A percentile compares a stretch with the other conserved stretches of the same genome.
phyloP scores from a whole-genome alignment of 1,140 invertebrate species.

The Lethocerus indicus region DNA sequence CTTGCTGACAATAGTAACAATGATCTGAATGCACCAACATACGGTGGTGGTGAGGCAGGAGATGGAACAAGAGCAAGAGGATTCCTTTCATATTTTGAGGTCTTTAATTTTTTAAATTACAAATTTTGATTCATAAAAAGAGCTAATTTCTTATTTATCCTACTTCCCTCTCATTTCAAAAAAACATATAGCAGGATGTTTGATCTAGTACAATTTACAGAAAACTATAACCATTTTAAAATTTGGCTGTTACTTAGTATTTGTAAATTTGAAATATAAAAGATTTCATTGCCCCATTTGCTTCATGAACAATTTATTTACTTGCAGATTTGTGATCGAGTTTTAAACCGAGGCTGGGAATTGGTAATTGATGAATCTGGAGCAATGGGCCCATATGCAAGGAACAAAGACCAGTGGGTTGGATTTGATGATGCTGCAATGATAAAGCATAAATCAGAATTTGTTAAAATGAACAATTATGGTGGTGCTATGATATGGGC shows the following conservation, averaged over 20 bases:
- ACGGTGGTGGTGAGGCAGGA: conserved; percentile 59
- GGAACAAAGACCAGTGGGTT: conserved; percentile 59
- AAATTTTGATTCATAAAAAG: neutral
- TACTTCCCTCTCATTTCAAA: too few relatives aligned
- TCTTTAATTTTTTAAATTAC: neutral
- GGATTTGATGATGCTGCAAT: conserved; percentile 59
- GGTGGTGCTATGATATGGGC: conserved; percentile 71
- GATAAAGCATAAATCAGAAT: conserved; percentile 34
- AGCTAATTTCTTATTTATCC: too few relatives aligned
- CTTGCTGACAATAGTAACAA: conserved; percentile 41
- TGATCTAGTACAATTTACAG: too few relatives aligned
- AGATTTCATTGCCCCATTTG: too few relatives aligned
- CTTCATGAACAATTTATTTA: too few relatives aligned
- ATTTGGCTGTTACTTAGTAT: too few relatives aligned
- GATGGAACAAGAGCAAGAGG: conserved; percentile 61
- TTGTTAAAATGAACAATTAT: conserved; percentile 36
- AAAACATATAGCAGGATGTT: too few relatives aligned
- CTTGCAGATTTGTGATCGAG: conserved; percentile 39
- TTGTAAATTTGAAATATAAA: too few relatives aligned
- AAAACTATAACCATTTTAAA: too few relatives aligned
- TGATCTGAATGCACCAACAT: conserved; percentile 46
- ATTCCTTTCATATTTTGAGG: conserved; percentile 71
- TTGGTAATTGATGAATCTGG: conserved; percentile 41
- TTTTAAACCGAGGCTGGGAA: conserved; percentile 42
- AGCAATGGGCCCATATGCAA: conserved; percentile 54